Conservation (phyloP, 1,140 invertebrate genomes). For the Musca domestica region DNA sequence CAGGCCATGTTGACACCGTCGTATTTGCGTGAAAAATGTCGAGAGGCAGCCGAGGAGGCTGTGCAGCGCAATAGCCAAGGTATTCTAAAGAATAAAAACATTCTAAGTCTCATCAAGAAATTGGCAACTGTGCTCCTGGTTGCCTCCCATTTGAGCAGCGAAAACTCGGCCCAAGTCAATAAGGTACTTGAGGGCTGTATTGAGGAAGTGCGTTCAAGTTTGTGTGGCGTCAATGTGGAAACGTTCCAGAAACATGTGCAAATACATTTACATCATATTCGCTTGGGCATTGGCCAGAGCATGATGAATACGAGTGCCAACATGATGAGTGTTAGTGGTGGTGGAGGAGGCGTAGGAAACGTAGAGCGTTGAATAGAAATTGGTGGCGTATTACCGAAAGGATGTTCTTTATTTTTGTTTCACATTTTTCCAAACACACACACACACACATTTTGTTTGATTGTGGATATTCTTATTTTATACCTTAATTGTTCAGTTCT, state of each 20-base stretch:
- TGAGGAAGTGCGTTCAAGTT: slow-evolving; percentile 78
- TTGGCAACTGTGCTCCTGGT: slow-evolving; percentile 89
- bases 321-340: slow-evolving; percentile 15
- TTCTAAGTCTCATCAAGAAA: slow-evolving; percentile 80
- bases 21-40: slow-evolving; percentile 81
- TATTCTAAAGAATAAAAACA: slow-evolving; percentile 61
- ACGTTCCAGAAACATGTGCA: slow-evolving; percentile 89
- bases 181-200: slow-evolving; percentile 91
- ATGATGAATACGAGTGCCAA: slow-evolving; percentile 29
- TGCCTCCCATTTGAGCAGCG: slow-evolving; percentile 87
- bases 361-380: not conserved
- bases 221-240: slow-evolving; percentile 72
- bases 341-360: not conserved
- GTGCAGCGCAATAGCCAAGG: slow-evolving; percentile 73
- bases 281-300: slow-evolving; percentile 57
- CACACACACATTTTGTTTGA: not conserved
- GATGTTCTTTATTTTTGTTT: too few relatives aligned
- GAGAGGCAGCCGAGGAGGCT: slow-evolving; percentile 77
- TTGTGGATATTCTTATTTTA: not conserved
- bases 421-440: too few relatives aligned
- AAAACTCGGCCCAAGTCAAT: slow-evolving; percentile 81
- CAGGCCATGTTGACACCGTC: slow-evolving; percentile 84
- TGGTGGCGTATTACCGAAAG: not conserved
- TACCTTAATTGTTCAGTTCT: not conserved
- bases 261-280: slow-evolving; percentile 89